phyloP scores from a whole-genome alignment of 2,113 vertebrate genomes.

The Pelobates fuscus region DNA sequence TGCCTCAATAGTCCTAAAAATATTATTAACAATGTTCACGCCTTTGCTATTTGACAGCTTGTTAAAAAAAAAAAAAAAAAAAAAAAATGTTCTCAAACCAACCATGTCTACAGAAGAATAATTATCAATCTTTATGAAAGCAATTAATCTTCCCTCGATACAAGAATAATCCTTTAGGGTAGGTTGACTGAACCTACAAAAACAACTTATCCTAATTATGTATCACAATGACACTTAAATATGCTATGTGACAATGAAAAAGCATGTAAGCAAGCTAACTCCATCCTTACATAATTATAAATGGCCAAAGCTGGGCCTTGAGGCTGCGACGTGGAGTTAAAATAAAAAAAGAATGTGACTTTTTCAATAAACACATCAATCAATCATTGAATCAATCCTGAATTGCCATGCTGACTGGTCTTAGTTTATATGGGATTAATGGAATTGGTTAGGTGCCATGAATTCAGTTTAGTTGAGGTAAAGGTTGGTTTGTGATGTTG shows the following conservation, averaged over 20 bases:
- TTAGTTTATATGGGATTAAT: too few relatives aligned
- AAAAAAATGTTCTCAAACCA: background rate
- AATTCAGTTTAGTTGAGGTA: too few relatives aligned
- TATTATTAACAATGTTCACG: background rate
- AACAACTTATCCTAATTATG: rapidly evolving
- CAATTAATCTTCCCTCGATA: background rate
- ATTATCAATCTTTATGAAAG: constrained; percentile 6
- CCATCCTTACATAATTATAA: too few relatives aligned
- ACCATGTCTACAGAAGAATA: background rate
- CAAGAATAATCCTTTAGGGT: background rate
- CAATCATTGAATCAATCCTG: too few relatives aligned
- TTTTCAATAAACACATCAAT: too few relatives aligned
- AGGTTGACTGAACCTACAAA: background rate
- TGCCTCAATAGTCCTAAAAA: background rate
- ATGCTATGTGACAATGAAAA: background rate
- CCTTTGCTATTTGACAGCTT: background rate
- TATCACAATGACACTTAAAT: background rate
- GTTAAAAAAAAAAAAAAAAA: background rate
- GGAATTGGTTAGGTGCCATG: too few relatives aligned
- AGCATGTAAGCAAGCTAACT: background rate
- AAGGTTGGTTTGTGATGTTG: too few relatives aligned
- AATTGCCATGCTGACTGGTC: too few relatives aligned
- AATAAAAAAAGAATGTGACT: too few relatives aligned
- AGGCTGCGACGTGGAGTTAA: too few relatives aligned
- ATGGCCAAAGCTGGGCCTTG: too few relatives aligned